Percentiles rank a stretch among this genome's conserved stretches.
Evolutionary conservation across 1,140 invertebrate species (phyloP).

Genomic region (Temnothorax curvispinosus): DNA sequence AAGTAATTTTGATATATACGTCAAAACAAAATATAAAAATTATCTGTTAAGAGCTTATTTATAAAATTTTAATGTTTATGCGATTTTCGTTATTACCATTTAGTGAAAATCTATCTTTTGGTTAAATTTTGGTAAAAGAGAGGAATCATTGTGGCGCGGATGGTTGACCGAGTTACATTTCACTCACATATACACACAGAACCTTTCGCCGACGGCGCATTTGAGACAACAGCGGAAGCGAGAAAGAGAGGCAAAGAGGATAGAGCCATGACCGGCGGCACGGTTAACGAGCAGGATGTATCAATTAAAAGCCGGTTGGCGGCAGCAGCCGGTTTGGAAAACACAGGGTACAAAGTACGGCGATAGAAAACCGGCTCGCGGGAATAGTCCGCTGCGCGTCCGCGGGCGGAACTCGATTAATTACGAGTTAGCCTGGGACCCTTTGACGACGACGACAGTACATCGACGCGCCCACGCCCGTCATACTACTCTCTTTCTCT

Average conservation of each 20-base stretch:
- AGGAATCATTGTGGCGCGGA: not conserved
- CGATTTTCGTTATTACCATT: not conserved
- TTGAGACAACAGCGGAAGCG: conserved; percentile 10
- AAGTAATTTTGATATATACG: not conserved
- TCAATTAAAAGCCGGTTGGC: conserved; percentile 56
- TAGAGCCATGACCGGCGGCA: not conserved
- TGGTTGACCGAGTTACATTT: conserved; percentile 21
- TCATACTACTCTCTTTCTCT: not conserved
- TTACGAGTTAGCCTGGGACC: conserved; percentile 50
- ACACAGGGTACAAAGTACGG: conserved; percentile 51
- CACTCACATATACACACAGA: not conserved
- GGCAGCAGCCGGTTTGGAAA: conserved; percentile 40
- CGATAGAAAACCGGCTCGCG: conserved; percentile 54
- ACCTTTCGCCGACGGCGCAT: not conserved
- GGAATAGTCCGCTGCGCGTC: conserved; percentile 40
- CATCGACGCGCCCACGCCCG: not conserved
- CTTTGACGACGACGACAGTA: conserved; percentile 51
- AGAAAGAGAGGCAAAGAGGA: conserved; percentile 21
- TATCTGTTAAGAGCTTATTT: not conserved
- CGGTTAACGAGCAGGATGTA: conserved; percentile 45
- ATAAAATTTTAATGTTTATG: not conserved
- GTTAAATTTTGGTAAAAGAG: conserved; percentile 6
- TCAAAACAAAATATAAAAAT: not conserved
- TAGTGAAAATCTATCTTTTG: not conserved
- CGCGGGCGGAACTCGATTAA: conserved; percentile 60